Evolutionary conservation across 2,888 invertebrate genomes (phyloP).

Genomic region (Anarsia innoxiella): DNA sequence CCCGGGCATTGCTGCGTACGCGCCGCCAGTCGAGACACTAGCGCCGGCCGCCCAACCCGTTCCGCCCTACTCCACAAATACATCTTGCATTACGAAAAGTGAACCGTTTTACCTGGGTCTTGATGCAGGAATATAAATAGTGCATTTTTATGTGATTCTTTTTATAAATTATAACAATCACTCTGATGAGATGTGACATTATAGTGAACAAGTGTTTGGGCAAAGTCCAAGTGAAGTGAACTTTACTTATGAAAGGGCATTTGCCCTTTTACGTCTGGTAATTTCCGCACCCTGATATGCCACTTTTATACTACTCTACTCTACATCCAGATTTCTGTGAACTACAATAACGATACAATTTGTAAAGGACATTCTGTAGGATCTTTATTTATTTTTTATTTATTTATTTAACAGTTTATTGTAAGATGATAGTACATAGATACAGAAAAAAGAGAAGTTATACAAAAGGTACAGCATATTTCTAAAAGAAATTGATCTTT

Average conservation of each 20-base stretch:
- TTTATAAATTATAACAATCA: not conserved
- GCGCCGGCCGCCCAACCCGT: conserved; percentile 43
- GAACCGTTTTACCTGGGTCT: conserved; percentile 22
- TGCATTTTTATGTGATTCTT: conserved; percentile 19
- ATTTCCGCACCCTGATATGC: too few species aligned
- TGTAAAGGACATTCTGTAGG: too few species aligned
- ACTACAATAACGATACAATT: too few species aligned
- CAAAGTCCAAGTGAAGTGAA: conserved; percentile 49
- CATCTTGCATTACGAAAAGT: conserved; percentile 28
- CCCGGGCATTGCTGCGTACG: conserved; percentile 62
- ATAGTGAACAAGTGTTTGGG: conserved; percentile 42
- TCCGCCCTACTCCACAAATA: conserved; percentile 38
- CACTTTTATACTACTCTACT: too few species aligned
- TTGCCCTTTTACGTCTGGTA: conserved; percentile 39
- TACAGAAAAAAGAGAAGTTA: too few species aligned
- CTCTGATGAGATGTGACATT: conserved; percentile 30
- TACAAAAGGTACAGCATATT: too few species aligned
- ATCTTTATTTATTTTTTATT: too few species aligned
- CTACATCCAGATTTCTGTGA: too few species aligned
- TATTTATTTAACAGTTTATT: too few species aligned
- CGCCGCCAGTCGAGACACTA: conserved; percentile 42
- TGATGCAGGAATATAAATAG: conserved; percentile 21
- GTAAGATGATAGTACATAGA: too few species aligned
- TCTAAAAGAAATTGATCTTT: too few species aligned
- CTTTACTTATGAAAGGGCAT: conserved; percentile 36